A percentile compares a stretch with the other conserved stretches of the same genome.
Evolutionary conservation across 2,113 vertebrate genomes (phyloP).

Genomic region (Rhineura floridana): DNA sequence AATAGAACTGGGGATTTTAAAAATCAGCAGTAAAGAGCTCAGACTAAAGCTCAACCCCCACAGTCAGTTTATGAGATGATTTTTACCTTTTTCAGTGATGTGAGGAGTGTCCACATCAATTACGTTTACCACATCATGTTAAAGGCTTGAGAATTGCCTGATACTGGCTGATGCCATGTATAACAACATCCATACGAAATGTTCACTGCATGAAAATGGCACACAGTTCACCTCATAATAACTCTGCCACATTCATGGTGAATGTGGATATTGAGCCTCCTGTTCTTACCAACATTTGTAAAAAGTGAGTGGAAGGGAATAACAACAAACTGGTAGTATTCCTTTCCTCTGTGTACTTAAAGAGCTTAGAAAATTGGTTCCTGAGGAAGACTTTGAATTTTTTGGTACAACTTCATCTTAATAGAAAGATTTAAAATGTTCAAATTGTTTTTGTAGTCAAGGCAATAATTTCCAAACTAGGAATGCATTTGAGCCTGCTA

Average conservation of each 20-base stretch:
- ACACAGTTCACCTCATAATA: neutral
- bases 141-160: neutral
- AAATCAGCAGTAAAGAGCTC: neutral
- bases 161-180: neutral
- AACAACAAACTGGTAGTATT: neutral
- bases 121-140: neutral
- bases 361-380: neutral
- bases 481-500: neutral
- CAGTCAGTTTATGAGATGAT: neutral
- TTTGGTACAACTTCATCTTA: neutral
- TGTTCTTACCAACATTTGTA: no score
- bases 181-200: neutral
- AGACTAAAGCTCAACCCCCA: neutral
- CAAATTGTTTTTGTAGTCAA: slow-evolving; percentile 1
- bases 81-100: neutral
- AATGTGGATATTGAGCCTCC: neutral
- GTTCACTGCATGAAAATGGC: neutral
- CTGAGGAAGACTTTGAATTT: neutral
- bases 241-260: neutral
- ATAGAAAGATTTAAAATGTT: neutral
- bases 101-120: neutral
- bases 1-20: neutral
- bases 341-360: neutral
- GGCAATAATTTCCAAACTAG: neutral
- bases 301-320: neutral